Conservation (phyloP, 2,888 invertebrate species). For the Macaria notata region DNA sequence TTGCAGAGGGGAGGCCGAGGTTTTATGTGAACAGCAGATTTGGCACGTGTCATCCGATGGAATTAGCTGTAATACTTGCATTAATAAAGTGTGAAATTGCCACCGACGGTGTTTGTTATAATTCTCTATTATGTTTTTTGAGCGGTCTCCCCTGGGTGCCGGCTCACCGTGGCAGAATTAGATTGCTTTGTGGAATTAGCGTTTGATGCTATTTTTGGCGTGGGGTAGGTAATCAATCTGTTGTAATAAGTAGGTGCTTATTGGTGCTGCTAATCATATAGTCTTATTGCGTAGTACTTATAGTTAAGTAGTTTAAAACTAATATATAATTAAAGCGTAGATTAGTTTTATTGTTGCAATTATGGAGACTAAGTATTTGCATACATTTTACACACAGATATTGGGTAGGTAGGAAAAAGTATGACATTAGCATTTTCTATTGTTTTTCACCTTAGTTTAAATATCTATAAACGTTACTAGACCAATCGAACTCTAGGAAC, state of each 20-base stretch:
- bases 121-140: conserved; percentile 74
- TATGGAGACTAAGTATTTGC: too few species aligned
- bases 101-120: conserved; percentile 75
- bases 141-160: conserved; percentile 41
- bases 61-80: conserved; percentile 80
- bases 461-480: too few species aligned
- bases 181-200: conserved; percentile 51
- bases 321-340: too few species aligned
- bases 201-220: conserved; percentile 26
- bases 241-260: conserved; percentile 3
- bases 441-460: too few species aligned
- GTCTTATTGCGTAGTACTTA: too few species aligned
- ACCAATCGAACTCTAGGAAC: too few species aligned
- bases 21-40: conserved; percentile 78
- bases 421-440: too few species aligned
- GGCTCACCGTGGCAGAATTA: conserved; percentile 37
- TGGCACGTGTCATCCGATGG: conserved; percentile 78
- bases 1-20: conserved; percentile 51
- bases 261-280: too few species aligned
- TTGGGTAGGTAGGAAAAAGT: too few species aligned
- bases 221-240: conserved; percentile 10
- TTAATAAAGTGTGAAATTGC: conserved; percentile 83
- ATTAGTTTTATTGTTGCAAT: too few species aligned
- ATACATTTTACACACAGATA: too few species aligned
- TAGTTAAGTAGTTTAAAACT: too few species aligned